Evolutionary conservation across 2,113 vertebrate species (phyloP), one percentile per base, ranked within the genome.

Genomic region (Lepisosteus oculatus): DNA sequence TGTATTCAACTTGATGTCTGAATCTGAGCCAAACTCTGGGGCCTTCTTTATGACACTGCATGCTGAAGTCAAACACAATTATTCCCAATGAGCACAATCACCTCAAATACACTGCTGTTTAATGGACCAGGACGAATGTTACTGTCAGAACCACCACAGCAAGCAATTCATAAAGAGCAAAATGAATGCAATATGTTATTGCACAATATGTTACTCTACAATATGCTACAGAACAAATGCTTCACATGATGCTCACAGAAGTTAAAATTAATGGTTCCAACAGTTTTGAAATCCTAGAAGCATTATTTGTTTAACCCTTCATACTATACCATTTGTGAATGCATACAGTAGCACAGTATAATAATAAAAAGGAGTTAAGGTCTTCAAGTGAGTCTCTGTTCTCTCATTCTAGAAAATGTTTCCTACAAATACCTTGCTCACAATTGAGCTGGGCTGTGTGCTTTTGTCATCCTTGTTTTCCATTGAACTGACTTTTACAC

Each of bases 41-140:
- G 3, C 57, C 57, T 3, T 59, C 13, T n/a, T 13, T 59, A 15
- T n/a, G n/a, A 4, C n/a, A 15, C 57, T n/a, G 57, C 14, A 59
- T 13, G 14, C 12, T 15, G 12, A 59, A 59, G 57, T 3, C 4
- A 59, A 59, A 59, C 12, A 59, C 57, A 59, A 59, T 59, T 59
- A 59, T 59, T 13, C 57, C 57, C 12, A 14, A 59, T 59, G 57
- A 59, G 57, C 57, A 59, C 12, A 15, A 59, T 59, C 57, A 59
- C 57, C 57, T 59, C 57, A 59, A 11, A 59, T 59, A 4, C 57
- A 59, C 57, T n/a, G 12, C 13, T 59, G 57, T 11, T 59, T 59
- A 59, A 59, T 59, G 57, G 57, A 59, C 57, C 57, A 59, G n/a
- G 57, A 15, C n/a, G 57, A 59, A 59, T 59, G 57, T 59, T n/a